These are phyloP conservation scores for Samia ricini DNA, from an alignment of 1,140 invertebrate species.

Conservation along the genomic window DNA sequence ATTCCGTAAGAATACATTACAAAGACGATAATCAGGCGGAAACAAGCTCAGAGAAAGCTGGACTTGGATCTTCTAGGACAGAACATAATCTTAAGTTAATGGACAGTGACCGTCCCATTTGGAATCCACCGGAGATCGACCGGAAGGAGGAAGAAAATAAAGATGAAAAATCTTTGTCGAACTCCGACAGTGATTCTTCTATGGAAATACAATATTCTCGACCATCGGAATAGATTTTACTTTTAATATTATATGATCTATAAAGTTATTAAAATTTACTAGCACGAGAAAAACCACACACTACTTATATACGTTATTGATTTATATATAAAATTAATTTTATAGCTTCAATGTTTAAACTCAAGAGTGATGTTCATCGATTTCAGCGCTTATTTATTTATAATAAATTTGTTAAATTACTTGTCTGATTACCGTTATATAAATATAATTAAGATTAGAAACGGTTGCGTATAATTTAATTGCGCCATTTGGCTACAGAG, in stretches of 20 bases:
- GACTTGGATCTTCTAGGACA: not conserved
- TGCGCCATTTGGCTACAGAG: not conserved
- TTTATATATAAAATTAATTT: slow-evolving; percentile 5
- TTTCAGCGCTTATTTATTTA: not conserved
- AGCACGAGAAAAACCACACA: not conserved
- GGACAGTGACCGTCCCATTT: not conserved
- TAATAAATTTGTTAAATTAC: not conserved
- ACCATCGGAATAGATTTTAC: not conserved
- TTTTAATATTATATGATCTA: too few relatives aligned
- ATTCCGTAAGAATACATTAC: slow-evolving; percentile 19
- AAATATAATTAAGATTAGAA: not conserved
- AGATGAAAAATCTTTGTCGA: not conserved
- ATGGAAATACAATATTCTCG: not conserved
- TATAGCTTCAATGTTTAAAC: not conserved
- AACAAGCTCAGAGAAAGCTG: not conserved
- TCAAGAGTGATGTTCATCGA: not conserved
- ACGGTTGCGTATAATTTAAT: not conserved
- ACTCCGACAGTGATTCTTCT: not conserved
- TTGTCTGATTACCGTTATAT: not conserved
- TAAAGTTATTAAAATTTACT: not conserved
- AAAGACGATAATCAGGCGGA: slow-evolving; percentile 14
- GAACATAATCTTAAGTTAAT: not conserved
- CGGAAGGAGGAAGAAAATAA: not conserved
- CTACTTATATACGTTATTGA: not conserved
- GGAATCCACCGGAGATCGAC: not conserved